phyloP scores from a whole-genome alignment of 1,140 invertebrate genomes.

The Sminthurides bifidus region DNA sequence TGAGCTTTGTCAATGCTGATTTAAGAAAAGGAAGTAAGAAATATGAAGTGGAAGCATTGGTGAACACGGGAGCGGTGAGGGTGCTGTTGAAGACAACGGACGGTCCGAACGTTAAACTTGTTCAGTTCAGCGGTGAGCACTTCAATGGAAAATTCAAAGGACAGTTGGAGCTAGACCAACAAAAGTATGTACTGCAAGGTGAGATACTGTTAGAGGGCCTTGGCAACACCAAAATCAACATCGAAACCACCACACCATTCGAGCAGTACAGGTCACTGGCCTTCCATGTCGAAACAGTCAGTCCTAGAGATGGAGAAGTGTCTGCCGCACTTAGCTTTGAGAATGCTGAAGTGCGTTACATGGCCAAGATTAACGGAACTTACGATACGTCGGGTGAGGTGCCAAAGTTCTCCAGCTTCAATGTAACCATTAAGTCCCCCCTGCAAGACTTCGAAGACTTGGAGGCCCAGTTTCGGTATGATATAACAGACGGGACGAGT shows the following conservation, averaged over 20 bases:
- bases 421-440: conserved; percentile 24
- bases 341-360: conserved; percentile 26
- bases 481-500: too few species aligned
- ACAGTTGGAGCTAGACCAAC: conserved; percentile 5
- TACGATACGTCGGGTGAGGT: background rate
- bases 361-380: conserved; percentile 23
- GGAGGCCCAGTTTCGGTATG: too few species aligned
- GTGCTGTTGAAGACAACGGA: too few species aligned
- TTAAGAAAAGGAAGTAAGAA: too few species aligned
- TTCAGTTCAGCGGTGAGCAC: conserved; percentile 3
- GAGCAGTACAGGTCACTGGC: conserved; percentile 24
- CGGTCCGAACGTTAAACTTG: too few species aligned
- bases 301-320: conserved; percentile 7
- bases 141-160: conserved; percentile 3
- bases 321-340: conserved; percentile 21
- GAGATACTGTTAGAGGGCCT: conserved; percentile 13
- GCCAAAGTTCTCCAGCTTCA: background rate
- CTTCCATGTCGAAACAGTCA: background rate
- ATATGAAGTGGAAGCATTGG: too few species aligned
- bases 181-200: conserved; percentile 2
- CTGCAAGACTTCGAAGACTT: conserved; percentile 24
- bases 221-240: background rate
- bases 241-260: conserved; percentile 32
- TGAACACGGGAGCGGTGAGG: too few species aligned
- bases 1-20: too few species aligned